Evolutionary conservation across 2,888 invertebrate species (phyloP), one percentile per base, ranked within the genome.

Genomic region (Ischnura elegans): DNA sequence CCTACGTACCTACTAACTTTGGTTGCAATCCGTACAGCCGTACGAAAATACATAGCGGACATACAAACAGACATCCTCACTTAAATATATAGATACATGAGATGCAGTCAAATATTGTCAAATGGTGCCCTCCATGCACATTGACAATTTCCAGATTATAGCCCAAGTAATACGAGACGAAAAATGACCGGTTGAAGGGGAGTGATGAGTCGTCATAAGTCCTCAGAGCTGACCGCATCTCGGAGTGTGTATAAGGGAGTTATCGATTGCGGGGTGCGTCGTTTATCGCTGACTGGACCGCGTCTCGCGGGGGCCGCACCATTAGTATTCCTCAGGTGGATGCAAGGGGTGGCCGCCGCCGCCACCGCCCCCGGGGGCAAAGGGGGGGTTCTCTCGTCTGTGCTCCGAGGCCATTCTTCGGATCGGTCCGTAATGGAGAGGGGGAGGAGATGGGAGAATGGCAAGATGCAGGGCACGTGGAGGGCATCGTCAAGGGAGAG

Each of bases 271-370:
- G 36, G 76, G 66, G 36, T 8, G 36, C 10, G 90, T 90, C 90
- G 36, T 90, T 90, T 66, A 90, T 90, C 66, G 90, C 90, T 90
- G 90, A 90, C 90, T 61, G 66, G 90, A 90, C 61, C 36, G 90
- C 25, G 61, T 43, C 61, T 90, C 61, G 42, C n/a, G 61, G 36
- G 6, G 87, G 87, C n/a, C 61, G 43, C 42, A 8, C 13, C 29
- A 1, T 36, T 76, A 61, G 66, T 61, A 66, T 66, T 90, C 66
- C 90, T 42, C 61, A 61, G 43, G 90, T 42, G 61, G 90, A 36
- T 36, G 76, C 66, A 5, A 29, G 29, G 29, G 66, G 29, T 29
- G 66, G 29, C 13, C 29, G 76, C 29, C 29, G 76, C 29, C 29
- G 76, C 10, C 61, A 61, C 2, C 3, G 76, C 51, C 51, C 16